Conservation (phyloP, 2,113 vertebrate genomes). For the Thomomys bottae region DNA sequence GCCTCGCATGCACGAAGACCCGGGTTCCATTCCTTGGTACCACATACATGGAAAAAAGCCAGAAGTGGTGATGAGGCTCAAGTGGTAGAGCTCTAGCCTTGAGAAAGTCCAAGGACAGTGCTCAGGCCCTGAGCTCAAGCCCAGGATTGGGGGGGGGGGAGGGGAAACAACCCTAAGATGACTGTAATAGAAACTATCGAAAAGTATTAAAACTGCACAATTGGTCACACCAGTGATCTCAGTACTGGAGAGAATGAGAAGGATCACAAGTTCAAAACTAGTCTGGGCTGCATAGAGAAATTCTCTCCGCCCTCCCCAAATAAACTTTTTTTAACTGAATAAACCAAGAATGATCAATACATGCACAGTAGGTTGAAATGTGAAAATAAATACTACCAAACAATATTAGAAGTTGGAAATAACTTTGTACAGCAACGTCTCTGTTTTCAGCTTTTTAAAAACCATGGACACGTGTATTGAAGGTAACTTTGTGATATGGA, state of each 20-base stretch:
- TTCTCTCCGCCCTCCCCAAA: neutral
- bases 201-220: neutral
- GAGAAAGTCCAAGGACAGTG: too few relatives aligned
- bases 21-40: too few relatives aligned
- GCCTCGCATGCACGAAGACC: too few relatives aligned
- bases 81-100: too few relatives aligned
- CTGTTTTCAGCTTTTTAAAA: neutral
- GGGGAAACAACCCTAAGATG: too few relatives aligned
- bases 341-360: neutral
- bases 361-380: neutral
- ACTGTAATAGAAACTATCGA: neutral
- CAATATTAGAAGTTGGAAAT: neutral
- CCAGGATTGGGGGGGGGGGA: too few relatives aligned
- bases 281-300: neutral
- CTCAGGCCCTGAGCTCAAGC: too few relatives aligned
- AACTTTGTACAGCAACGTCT: neutral
- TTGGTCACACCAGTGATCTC: neutral
- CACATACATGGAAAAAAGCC: too few relatives aligned
- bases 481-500: neutral
- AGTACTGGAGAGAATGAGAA: neutral
- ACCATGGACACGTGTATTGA: neutral
- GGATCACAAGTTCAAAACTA: neutral
- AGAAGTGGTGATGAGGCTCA: too few relatives aligned
- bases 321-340: slow-evolving; percentile 14
- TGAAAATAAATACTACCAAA: neutral